Base-by-base conservation (phyloP, 1,140 invertebrate species). In the Drosophila gunungcola region DNA sequence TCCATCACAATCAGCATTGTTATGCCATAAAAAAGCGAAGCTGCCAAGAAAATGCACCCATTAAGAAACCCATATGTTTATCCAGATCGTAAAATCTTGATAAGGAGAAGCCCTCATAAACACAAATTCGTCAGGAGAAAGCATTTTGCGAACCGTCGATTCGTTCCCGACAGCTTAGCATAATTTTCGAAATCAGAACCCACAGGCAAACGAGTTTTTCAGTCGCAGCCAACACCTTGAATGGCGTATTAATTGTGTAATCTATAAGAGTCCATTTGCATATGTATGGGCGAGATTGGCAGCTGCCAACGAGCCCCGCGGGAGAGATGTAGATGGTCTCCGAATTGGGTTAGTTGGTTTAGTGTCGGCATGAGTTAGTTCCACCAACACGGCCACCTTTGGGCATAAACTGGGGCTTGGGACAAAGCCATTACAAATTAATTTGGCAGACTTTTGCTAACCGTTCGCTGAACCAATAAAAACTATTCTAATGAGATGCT, bases 181-280 rank as follows among this genome's bases (percentile, higher is more conserved):
- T 70, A 70, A 70, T 57, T 57, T 72, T 72, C 6, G 51, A 72
- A 70, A 70, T 72, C 36, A 57, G 68, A 72, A 72, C 65, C n/a
- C 42, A 27, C 34, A 6, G 16, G 16, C 53, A 65, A 75, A 76
- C 73, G n/a, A 67, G 72, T 75, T 75, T 49, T 45, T 48, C 36
- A 52, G 41, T 52, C 70, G 39, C 25, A 72, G 29, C 11, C 10
- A 32, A 73, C 48, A 53, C 53, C 72, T 53, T 67, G 61, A 83
- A 83, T 79, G 70, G 48, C 52, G 63, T 54, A 58, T 51, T 48
- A 48, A 70, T 67, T 69, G 69, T 60, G 74, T 77, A 77, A 77
- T 74, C 74, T 63, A 64, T 58, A 70, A 80, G 80, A 67, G 32
- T 41, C 16, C 51, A 85, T 86, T 86, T 72, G 45, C 82, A 88